Percentiles rank a stretch among this genome's conserved stretches.
Conservation (phyloP, 2,888 invertebrate species). For the Spodoptera littoralis region DNA sequence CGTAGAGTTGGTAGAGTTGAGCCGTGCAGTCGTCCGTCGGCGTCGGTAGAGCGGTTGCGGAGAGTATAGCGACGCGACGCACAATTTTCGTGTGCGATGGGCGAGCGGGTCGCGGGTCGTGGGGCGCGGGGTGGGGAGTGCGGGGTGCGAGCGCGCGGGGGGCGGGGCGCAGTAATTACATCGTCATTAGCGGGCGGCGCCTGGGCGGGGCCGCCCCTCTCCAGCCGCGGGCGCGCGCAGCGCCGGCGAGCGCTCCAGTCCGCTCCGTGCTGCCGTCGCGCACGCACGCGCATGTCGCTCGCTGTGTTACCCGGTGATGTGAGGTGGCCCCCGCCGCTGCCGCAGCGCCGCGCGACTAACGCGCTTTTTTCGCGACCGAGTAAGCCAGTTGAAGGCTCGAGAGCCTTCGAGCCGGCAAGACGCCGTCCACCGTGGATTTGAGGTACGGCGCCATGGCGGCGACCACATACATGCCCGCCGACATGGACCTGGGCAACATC, state of each 20-base stretch:
- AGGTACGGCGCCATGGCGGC: conserved; percentile 97
- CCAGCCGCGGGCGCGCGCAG: conserved; percentile 78
- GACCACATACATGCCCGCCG: conserved; percentile 97
- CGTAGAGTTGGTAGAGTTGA: not conserved
- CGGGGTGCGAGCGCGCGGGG: conserved; percentile 55
- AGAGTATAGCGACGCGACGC: conserved; percentile 55
- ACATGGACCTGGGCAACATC: conserved; percentile 94
- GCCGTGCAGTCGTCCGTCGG: conserved; percentile 38
- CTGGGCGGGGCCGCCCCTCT: conserved; percentile 82
- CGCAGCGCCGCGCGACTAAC: conserved; percentile 83
- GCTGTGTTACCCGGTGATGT: conserved; percentile 83
- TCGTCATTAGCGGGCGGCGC: conserved; percentile 78
- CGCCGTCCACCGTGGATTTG: conserved; percentile 90
- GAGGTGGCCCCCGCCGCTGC: conserved; percentile 88
- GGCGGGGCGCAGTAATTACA: conserved; percentile 77
- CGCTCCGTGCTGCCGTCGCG: conserved; percentile 87
- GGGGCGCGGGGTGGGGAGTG: conserved; percentile 52
- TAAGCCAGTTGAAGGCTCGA: conserved; percentile 87
- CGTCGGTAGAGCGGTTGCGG: conserved; percentile 39
- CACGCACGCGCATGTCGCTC: conserved; percentile 90
- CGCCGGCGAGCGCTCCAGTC: conserved; percentile 80
- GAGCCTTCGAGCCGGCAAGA: conserved; percentile 90
- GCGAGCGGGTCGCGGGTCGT: conserved; percentile 32
- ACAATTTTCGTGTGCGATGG: conserved; percentile 29
- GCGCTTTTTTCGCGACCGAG: conserved; percentile 84